These are phyloP conservation scores for Eupithecia exiguata DNA, from an alignment of 2,888 invertebrate species.

Conservation along the genomic window DNA sequence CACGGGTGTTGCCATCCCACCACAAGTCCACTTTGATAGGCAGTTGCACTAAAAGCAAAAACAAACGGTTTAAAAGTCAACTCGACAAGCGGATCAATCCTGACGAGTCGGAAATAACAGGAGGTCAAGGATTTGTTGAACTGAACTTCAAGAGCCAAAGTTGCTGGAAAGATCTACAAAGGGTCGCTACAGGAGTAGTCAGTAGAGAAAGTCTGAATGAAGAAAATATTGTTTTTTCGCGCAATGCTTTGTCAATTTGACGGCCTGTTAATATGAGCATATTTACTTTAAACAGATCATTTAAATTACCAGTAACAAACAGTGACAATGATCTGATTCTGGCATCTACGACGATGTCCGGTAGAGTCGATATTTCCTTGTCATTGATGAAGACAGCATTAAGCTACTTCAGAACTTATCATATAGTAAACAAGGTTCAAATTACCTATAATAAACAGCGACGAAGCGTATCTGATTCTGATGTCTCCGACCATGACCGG, in stretches of 20 bases:
- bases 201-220: background rate
- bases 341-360: no score
- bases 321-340: no score
- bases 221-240: background rate
- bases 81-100: background rate
- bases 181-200: background rate
- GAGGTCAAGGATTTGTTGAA: background rate
- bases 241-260: background rate
- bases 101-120: background rate
- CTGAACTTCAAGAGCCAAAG: background rate
- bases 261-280: background rate
- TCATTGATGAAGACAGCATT: no score
- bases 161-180: background rate
- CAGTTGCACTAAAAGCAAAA: conserved; percentile 84
- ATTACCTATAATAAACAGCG: conserved; percentile 87
- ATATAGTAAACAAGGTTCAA: background rate
- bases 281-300: background rate
- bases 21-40: conserved; percentile 90
- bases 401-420: background rate
- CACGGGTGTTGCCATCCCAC: conserved; percentile 95
- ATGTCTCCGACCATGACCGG: conserved; percentile 86
- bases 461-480: conserved; percentile 89
- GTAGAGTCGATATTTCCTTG: no score
- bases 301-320: no score
- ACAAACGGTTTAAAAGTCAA: background rate